Percentiles rank a stretch among this genome's conserved stretches.
Evolutionary conservation across 2,113 vertebrate genomes (phyloP).

Genomic region (Dicerorhinus sumatrensis): DNA sequence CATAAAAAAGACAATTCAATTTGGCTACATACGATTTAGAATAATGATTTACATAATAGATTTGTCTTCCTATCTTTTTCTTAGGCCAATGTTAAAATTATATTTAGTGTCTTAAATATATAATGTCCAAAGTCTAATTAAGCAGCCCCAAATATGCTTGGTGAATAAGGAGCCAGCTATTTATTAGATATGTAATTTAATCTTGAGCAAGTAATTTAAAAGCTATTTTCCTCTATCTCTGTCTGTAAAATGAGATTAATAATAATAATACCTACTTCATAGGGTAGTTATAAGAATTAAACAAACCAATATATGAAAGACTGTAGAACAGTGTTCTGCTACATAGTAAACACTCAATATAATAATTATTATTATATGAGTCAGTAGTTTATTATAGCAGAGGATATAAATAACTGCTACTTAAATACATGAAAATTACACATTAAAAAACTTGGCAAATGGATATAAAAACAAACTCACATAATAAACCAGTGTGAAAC

Average conservation of each 20-base stretch:
- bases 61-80: background rate
- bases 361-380: background rate
- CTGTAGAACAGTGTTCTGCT: background rate
- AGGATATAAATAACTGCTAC: background rate
- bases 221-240: background rate
- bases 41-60: background rate
- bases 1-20: background rate
- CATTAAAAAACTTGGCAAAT: conserved; percentile 34
- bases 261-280: background rate
- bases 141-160: background rate
- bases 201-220: background rate
- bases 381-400: background rate
- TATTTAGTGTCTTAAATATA: background rate
- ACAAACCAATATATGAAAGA: background rate
- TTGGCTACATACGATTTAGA: background rate
- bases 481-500: background rate
- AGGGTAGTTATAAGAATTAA: background rate
- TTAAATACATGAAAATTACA: conserved; percentile 51
- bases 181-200: background rate
- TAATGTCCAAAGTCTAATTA: background rate
- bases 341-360: background rate
- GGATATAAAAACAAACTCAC: background rate
- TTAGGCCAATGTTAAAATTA: background rate
- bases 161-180: background rate
- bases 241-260: background rate